phyloP scores from a whole-genome alignment of 2,797 vertebrate species.

The Epinephelus malabaricus region DNA sequence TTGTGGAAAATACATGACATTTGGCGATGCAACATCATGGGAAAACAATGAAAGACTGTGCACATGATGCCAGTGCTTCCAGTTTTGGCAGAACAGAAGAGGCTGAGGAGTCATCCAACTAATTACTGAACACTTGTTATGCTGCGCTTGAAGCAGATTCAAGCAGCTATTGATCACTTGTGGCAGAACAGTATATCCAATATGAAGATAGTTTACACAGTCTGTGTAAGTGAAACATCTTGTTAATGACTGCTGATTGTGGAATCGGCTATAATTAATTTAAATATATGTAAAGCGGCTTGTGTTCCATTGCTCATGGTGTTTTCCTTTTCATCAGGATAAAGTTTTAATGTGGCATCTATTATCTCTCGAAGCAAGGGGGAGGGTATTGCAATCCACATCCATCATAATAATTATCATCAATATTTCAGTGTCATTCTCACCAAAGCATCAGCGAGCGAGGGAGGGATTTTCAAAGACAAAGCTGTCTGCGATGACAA shows the following conservation, averaged over 20 bases:
- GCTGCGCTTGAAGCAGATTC: constrained; percentile 46
- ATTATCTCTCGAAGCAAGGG: constrained; percentile 33
- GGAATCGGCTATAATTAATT: constrained; percentile 11
- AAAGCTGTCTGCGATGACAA: constrained; percentile 59
- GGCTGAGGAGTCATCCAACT: constrained; percentile 65
- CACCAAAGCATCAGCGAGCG: constrained; percentile 17
- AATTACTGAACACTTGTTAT: constrained; percentile 70
- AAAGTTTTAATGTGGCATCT: constrained; percentile 28
- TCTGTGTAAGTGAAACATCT: constrained; percentile 7
- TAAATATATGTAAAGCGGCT: background rate
- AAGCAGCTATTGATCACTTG: constrained; percentile 56
- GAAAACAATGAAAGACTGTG: constrained; percentile 65
- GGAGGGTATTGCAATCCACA: constrained; percentile 27
- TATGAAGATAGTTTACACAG: constrained; percentile 19
- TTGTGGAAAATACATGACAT: constrained; percentile 76
- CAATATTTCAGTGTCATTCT: constrained; percentile 60
- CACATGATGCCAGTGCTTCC: constrained; percentile 55
- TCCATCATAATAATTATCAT: constrained; percentile 66
- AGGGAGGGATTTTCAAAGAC: constrained; percentile 44
- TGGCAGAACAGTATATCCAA: constrained; percentile 30
- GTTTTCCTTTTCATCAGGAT: constrained; percentile 22
- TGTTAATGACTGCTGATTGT: constrained; percentile 1
- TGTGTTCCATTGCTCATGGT: background rate
- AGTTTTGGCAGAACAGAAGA: constrained; percentile 68
- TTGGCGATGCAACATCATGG: constrained; percentile 64